phyloP scores from a whole-genome alignment of 2,797 vertebrate genomes.

The Neopelma chrysocephalum region DNA sequence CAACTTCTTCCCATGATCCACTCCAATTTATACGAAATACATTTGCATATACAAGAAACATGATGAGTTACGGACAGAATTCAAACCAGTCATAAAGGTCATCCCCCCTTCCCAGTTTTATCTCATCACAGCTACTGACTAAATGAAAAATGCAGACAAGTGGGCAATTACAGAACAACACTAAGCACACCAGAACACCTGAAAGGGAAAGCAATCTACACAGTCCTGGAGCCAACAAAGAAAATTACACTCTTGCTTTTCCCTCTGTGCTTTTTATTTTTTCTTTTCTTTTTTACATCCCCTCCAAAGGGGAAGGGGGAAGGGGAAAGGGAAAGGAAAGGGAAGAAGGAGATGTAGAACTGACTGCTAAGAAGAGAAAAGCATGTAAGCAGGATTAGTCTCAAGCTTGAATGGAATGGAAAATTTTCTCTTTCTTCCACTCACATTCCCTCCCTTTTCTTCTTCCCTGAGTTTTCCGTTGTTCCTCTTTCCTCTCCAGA shows the following conservation, averaged over 20 bases:
- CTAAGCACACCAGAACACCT: background rate
- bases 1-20: background rate
- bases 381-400: background rate
- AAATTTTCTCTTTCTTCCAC: background rate
- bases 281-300: too few species aligned
- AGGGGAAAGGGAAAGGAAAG: background rate
- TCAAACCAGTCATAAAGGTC: background rate
- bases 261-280: accelerated
- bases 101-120: background rate
- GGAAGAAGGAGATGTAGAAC: background rate
- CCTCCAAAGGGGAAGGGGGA: background rate
- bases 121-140: background rate
- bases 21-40: background rate
- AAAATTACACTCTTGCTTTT: background rate
- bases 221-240: background rate
- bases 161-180: background rate
- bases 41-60: background rate
- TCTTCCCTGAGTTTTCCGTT: background rate
- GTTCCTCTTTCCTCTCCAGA: background rate
- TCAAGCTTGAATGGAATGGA: background rate
- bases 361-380: background rate
- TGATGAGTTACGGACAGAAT: background rate
- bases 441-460: background rate
- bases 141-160: background rate
- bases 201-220: background rate